Evolutionary conservation across 2,113 vertebrate species (phyloP), one percentile per base, ranked within the genome.

Genomic region (Thoracochromis brauschi): DNA sequence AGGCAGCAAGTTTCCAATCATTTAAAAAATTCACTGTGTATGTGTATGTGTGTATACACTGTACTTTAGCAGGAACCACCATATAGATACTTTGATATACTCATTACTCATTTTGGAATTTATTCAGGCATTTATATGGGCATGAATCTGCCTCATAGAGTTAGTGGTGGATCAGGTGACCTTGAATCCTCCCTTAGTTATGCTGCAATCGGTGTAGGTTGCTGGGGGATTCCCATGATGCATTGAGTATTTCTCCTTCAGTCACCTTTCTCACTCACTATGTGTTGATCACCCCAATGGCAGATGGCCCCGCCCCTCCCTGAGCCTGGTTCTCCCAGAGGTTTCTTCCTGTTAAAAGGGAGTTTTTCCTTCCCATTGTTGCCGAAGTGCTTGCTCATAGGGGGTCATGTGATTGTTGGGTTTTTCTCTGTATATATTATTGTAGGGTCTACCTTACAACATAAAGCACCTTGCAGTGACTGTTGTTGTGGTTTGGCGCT

Each of bases 291-390:
- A 29, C 13, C 24, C 24, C 55, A 29, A 16, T 1, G 1, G 24
- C 55, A 58, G 24, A 16, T 29, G 13, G 55, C 55, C 55, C 55
- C 26, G 1, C 55, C 55, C 55, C 55, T 58, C 55, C 55, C 8
- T 58, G 55, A 58, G 55, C 26, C 55, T 29, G 55, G 26, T 16
- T 58, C 24, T 29, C 0, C 24, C 1, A 0, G 13, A 58, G 13
- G 13, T 0, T 58, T 29, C 26, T 29, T 58, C 55, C 55, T 58
- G 13, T 58, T 58, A 29, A 58, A 58, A 4, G 13, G 26, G 13
- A 58, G 8, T 16, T 58, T 58, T 58, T 29, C 55, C 5, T 58
- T 58, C 26, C 13, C 26, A 58, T 26, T 29, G 26, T 58, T 0
- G 13, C 55, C 14, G 31, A 58, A 58, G 55, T 17, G 55, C 8